Conservation (phyloP, 92 coral and sea anemone species). For the Anthopleura xanthogrammica region DNA sequence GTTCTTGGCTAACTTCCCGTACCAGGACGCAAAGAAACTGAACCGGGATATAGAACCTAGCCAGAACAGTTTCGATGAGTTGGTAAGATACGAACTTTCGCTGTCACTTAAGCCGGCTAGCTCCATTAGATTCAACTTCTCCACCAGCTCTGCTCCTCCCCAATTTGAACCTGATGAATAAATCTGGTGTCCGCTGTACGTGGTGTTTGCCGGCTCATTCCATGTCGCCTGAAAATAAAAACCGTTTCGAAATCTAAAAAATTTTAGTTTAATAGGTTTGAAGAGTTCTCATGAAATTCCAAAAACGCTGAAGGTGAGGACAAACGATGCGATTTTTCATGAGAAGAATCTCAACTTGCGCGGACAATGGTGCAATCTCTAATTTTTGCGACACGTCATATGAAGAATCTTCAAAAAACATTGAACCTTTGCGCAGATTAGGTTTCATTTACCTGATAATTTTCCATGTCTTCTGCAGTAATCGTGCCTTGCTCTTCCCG, state of each 20-base stretch:
- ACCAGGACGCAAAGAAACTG: constrained; percentile 68
- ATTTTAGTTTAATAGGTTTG: no score
- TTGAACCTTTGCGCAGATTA: neutral
- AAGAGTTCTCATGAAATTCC: no score
- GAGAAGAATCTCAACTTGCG: no score
- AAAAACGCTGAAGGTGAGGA: no score
- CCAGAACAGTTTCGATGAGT: constrained; percentile 78
- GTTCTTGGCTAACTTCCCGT: constrained; percentile 42
- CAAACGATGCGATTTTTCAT: no score
- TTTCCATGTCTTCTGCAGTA: constrained; percentile 61
- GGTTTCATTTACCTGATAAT: constrained; percentile 35
- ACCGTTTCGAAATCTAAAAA: neutral
- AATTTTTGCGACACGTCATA: no score
- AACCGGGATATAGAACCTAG: constrained; percentile 81
- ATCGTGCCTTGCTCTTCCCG: constrained; percentile 62
- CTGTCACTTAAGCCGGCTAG: constrained; percentile 66
- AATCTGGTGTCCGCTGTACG: constrained; percentile 61
- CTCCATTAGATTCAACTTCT: constrained; percentile 79
- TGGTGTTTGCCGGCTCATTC: constrained; percentile 73
- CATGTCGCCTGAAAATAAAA: constrained; percentile 48
- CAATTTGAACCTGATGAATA: constrained; percentile 75
- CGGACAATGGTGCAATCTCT: no score
- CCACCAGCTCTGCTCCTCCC: constrained; percentile 86
- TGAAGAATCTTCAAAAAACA: no score
- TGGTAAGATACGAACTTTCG: constrained; percentile 60